A percentile compares a stretch with the other conserved stretches of the same genome.
These are phyloP conservation scores for Gymnarchus niloticus DNA, from an alignment of 2,113 vertebrate genomes.

Conservation along the genomic window DNA sequence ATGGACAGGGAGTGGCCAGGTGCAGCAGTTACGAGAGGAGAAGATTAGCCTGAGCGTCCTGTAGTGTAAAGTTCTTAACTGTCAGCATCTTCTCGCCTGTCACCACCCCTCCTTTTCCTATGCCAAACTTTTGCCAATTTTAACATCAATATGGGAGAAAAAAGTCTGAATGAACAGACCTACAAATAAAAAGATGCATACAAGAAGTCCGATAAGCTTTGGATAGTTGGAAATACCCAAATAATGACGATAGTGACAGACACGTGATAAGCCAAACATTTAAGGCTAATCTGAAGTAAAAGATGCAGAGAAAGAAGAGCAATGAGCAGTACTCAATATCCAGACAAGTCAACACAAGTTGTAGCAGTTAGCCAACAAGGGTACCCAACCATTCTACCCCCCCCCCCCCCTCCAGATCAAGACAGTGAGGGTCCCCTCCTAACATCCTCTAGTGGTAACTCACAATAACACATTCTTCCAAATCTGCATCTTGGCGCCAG, in stretches of 20 bases:
- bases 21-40: too few species aligned
- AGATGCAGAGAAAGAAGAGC: not conserved
- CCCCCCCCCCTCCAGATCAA: too few species aligned
- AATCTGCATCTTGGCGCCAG: not conserved
- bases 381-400: not conserved
- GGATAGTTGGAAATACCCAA: not conserved
- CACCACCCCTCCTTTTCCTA: not conserved
- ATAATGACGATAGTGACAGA: not conserved
- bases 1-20: not conserved
- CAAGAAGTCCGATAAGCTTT: not conserved
- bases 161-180: not conserved
- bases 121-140: not conserved
- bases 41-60: too few species aligned
- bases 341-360: constrained; percentile 11
- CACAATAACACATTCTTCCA: not conserved
- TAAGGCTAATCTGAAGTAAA: constrained; percentile 1
- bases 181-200: not conserved
- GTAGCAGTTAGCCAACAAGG: not conserved
- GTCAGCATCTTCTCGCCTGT: too few species aligned
- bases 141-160: not conserved
- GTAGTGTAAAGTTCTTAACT: too few species aligned
- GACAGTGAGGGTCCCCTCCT: not conserved
- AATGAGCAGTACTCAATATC: not conserved
- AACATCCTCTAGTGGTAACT: not conserved
- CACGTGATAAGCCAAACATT: not conserved